Base-by-base conservation (phyloP, 2,797 vertebrate genomes). In the Kryptolebias ocellatus region DNA sequence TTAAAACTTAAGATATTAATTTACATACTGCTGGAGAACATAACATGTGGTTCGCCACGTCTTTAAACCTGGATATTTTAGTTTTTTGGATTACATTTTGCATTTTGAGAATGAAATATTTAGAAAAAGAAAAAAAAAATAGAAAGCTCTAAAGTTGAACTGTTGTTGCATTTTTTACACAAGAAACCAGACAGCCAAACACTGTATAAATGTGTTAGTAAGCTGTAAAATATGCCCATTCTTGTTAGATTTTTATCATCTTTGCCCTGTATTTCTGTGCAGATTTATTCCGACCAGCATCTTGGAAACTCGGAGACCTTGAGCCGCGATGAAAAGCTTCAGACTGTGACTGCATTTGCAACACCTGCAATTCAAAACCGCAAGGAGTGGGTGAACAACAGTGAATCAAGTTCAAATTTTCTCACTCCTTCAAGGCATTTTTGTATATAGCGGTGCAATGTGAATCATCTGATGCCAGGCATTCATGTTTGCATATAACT, bases 271-370 rank as follows among this genome's bases (percentile, higher is more conserved):
- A 45, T 73, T 15, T 34, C 49, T 78, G 51, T 72, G 61, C 45
- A 56, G 53, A 81, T 46, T 42, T 58, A 61, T 44, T 73, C 67
- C 62, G 28, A 71, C 15, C 17, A 59, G 44, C 34, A 17, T 60
- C 42, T 53, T 50, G 28, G 68, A 78, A 83, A 71, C 18, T 4
- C 44, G 53, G 46, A 75, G 75, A 83, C 75, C 75, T 82, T 79
- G 71, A 82, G 72, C 62, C 31, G 20, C 50, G 50, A 57, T 71
- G 46, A 77, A 74, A 79, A 78, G 37, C 37, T 29, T 78, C 62
- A 66, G 64, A 66, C 5, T 44, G 15, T 4, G 28, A 74, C 42
- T 44, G 62, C 18, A 56, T 34, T 39, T 39, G 54, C 46, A 64
- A 66, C 63, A 74, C 72, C 74, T 72, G 65, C 47, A 20, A 59